Evolutionary conservation across 2,797 vertebrate species (phyloP), one percentile per base, ranked within the genome.

Genomic region (Falco naumanni): DNA sequence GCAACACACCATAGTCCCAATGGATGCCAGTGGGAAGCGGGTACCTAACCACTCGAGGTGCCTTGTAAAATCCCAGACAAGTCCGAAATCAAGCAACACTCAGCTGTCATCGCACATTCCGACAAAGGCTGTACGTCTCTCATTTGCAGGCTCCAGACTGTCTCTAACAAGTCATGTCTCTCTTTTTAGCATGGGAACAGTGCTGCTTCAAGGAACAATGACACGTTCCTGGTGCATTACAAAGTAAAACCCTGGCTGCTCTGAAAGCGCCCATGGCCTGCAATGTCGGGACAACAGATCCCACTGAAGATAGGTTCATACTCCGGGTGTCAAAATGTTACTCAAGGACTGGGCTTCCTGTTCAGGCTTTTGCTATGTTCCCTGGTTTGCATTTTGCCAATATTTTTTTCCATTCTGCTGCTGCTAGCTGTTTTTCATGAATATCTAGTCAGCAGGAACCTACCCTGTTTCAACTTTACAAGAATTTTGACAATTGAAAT

Each of bases 401-500:
- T 87, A 33, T 33, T 91, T 94, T 96, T 92, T 95, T 91, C 87
- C 84, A 43, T 87, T 89, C 84, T 93, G 75, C 57, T 81, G 41
- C 82, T 71, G 29, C 72, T 93, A 91, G 65, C 71, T 93, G 81
- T 96, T 97, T 96, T 92, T 92, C 89, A 33, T 92, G 18, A 93
- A 53, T 75, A 65, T 45, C 45, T 77, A 77, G 92, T 83, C 93
- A 95, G 93, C 95, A 91, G 95, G 95, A 97, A 92, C 84, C 53
- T 89, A 80, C 68, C 15, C 81, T 85, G 37, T 45, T 92, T 90
- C 87, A 83, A 87, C 84, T 95, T 94, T 89, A 93, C 87, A 94
- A 94, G 89, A 94, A 83, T 95, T 89, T 74, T 87, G 78, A 96
- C 96, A 93, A 96, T 94, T 96, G 92, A 93, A 95, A 89, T 88